Percentiles rank a stretch among this genome's conserved stretches.
phyloP scores from a whole-genome alignment of 2,113 vertebrate species.

The Gyps fulvus region DNA sequence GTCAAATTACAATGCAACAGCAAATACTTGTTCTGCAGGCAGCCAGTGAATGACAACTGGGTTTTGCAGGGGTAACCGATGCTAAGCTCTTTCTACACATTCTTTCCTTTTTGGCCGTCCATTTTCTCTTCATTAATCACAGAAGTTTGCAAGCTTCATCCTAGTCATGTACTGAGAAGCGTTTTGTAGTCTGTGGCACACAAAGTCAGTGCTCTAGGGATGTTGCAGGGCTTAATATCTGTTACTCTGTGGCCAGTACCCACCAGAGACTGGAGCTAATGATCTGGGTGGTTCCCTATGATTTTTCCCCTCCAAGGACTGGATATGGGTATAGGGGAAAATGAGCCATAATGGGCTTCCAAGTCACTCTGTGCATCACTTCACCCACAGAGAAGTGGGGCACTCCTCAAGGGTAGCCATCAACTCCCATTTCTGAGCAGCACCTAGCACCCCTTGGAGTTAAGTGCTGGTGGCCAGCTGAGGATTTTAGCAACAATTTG shows the following conservation, averaged over 20 bases:
- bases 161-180: background rate
- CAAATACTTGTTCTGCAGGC: background rate
- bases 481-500: background rate
- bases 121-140: background rate
- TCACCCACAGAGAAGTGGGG: background rate
- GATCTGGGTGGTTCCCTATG: background rate
- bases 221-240: background rate
- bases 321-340: background rate
- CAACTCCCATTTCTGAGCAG: background rate
- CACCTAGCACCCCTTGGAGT: no score
- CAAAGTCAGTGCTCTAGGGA: background rate
- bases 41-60: background rate
- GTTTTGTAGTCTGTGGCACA: background rate
- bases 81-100: no score
- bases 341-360: background rate
- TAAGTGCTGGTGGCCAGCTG: background rate
- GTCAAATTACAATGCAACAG: background rate
- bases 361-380: background rate
- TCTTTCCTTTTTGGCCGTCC: background rate
- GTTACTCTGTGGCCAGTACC: background rate
- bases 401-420: background rate
- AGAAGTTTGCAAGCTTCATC: background rate
- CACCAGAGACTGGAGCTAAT: background rate
- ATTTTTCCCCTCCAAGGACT: background rate
- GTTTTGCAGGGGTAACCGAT: background rate